Conservation (phyloP, 2,113 vertebrate species). For the Poeciliopsis prolifica region DNA sequence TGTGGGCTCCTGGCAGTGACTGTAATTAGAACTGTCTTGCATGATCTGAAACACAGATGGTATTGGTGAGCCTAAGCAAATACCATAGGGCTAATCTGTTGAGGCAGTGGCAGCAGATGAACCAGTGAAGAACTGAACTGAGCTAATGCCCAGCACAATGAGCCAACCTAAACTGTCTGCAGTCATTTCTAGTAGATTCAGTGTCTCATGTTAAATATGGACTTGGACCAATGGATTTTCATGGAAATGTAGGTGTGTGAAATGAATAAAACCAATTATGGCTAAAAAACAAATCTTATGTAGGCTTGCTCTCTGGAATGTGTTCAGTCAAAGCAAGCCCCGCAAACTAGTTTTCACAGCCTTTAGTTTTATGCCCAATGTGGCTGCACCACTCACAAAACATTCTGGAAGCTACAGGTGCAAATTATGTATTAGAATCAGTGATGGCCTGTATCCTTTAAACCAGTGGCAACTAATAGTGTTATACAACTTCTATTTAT, state of each 20-base stretch:
- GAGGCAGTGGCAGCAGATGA: slow-evolving; percentile 50
- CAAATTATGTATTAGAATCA: too few species aligned
- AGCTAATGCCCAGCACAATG: slow-evolving; percentile 22
- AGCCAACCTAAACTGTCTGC: neutral
- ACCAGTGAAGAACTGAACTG: slow-evolving; percentile 65
- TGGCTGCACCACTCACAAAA: too few species aligned
- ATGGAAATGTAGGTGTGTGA: neutral
- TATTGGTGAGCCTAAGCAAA: slow-evolving; percentile 62
- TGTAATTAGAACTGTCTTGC: slow-evolving; percentile 69
- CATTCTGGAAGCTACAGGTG: too few species aligned
- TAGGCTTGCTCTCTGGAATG: neutral
- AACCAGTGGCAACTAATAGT: too few species aligned
- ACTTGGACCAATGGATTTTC: too few species aligned
- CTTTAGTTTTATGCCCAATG: too few species aligned
- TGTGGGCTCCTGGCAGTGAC: slow-evolving; percentile 64
- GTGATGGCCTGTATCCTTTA: too few species aligned
- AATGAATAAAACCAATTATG: neutral
- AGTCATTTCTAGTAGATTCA: slow-evolving; percentile 2
- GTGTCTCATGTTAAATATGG: too few species aligned
- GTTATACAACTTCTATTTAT: too few species aligned
- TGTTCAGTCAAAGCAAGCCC: neutral
- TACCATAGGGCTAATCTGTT: slow-evolving; percentile 63
- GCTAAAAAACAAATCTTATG: too few species aligned
- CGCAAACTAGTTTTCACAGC: neutral
- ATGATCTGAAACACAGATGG: slow-evolving; percentile 80